phyloP scores from a whole-genome alignment of 2,888 invertebrate genomes.

The Neocrepidodera transversa region DNA sequence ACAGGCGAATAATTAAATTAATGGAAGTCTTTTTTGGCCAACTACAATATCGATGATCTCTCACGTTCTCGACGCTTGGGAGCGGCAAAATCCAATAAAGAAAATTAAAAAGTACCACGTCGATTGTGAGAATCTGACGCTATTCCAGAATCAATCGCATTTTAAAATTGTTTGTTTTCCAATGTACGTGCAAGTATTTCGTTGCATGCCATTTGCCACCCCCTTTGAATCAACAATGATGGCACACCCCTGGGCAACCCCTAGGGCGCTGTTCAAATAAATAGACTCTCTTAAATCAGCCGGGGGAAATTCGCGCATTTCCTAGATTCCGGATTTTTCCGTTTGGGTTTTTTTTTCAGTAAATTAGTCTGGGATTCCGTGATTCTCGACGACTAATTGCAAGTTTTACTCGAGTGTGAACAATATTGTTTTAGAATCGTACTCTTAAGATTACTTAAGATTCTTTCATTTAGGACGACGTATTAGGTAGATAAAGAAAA shows the following conservation, averaged over 20 bases:
- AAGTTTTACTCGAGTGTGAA: not conserved
- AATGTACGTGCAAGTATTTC: conserved; percentile 27
- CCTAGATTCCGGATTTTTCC: conserved; percentile 10
- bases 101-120: conserved; percentile 33
- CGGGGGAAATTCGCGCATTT: conserved; percentile 25
- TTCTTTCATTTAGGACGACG: too few relatives aligned
- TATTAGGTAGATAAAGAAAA: too few relatives aligned
- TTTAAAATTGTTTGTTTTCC: conserved; percentile 38
- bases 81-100: conserved; percentile 31
- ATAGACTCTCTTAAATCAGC: conserved; percentile 32
- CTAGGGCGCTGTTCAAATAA: conserved; percentile 27
- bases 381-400: not conserved
- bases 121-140: conserved; percentile 26
- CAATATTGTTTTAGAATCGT: not conserved
- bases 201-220: conserved; percentile 28
- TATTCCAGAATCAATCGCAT: conserved; percentile 35
- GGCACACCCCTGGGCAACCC: not conserved
- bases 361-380: conserved; percentile 18
- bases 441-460: too few relatives aligned
- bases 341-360: conserved; percentile 18
- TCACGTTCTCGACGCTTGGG: conserved; percentile 11
- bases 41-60: conserved; percentile 9
- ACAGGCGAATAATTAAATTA: conserved; percentile 2
- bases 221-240: conserved; percentile 8
- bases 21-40: not conserved